Conservation (phyloP, 2,113 vertebrate genomes). For the Trinectes maculatus region DNA sequence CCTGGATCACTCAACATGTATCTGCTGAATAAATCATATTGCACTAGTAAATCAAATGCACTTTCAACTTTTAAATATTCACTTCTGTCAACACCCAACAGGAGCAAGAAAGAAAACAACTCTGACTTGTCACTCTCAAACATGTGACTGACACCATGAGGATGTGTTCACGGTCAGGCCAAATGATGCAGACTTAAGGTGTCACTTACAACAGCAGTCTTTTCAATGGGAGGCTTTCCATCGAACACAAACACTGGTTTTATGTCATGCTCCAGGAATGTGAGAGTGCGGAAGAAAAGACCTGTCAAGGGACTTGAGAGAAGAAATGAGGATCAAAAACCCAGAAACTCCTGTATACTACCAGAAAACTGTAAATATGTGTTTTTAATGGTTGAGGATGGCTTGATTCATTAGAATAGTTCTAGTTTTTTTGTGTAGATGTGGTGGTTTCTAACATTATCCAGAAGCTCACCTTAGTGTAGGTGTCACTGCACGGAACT, state of each 20-base stretch:
- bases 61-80: neutral
- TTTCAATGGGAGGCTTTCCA: constrained; percentile 79
- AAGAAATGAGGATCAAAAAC: constrained; percentile 8
- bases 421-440: neutral
- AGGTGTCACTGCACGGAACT: constrained; percentile 79
- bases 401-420: neutral
- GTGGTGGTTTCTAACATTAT: neutral
- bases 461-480: constrained; percentile 41
- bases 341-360: neutral
- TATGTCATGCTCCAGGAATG: constrained; percentile 82
- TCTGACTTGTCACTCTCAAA: neutral
- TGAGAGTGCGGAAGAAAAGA: constrained; percentile 81
- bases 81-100: neutral
- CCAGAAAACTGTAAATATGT: neutral
- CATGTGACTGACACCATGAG: neutral
- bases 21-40: neutral
- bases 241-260: constrained; percentile 85
- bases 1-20: neutral
- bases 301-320: constrained; percentile 73
- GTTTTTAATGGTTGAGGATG: no score
- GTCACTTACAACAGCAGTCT: constrained; percentile 75
- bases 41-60: neutral
- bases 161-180: neutral
- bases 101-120: neutral
- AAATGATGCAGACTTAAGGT: neutral